Evolutionary conservation across 1,140 invertebrate species (phyloP), one percentile per base, ranked within the genome.

Genomic region (Asobara japonica): DNA sequence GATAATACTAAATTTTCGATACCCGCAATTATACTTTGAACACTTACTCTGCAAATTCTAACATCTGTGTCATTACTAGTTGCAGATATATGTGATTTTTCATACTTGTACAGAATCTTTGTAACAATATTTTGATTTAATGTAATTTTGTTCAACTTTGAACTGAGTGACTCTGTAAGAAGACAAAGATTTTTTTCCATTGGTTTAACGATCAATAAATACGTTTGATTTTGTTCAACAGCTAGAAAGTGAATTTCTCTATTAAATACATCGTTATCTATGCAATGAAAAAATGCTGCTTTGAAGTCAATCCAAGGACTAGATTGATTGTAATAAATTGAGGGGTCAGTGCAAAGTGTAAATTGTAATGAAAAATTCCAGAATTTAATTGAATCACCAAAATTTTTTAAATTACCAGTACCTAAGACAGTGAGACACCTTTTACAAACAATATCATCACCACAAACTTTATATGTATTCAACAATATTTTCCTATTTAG

Each of bases 81-180:
- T 6, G 75, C 73, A 60, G 65, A 80, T 61, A 13, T 18, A 78
- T 33, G 82, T 81, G 16, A 41, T 70, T 22, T 45, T 36, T 80
- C 81, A 72, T 84, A 86, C 48, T 80, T 83, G 29, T 86, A 87
- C 60, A 87, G 77, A 27, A 86, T 79, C 78, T 87, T 86, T 25
- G 78, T 76, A 27, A 82, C 83, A 11, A 67, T 75, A 25, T 64
- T 73, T 11, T 76, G 65, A 65, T 77, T 66, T 31, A 86, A 78
- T 68, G 36, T 70, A 27, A 86, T 41, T 30, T 38, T 73, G 48
- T 78, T 65, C 22, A 77, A 45, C 18, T 20, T 31, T 36, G 69
- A 74, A 7, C 51, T n/a, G 65, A 75, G 73, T 10, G 76, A 64
- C 18, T 82, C 82, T 16, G 74, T 81, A 4, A 87, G 72, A 69